Evolutionary conservation across 2,113 vertebrate species (phyloP).

Genomic region (Dicrurus megarhynchus): DNA sequence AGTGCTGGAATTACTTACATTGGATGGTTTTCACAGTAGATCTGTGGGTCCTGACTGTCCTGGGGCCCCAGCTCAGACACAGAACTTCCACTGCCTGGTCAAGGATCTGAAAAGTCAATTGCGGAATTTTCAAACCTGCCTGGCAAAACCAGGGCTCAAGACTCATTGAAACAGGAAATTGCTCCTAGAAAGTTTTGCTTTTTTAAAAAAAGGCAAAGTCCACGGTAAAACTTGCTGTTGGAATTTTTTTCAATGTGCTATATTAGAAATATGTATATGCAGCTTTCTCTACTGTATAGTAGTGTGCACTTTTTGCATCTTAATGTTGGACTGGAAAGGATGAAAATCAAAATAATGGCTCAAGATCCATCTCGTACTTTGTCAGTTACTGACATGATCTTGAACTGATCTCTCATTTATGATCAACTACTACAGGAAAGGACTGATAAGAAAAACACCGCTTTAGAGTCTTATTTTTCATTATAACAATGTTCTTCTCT

Average conservation of each 20-base stretch:
- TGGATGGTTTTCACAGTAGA: neutral
- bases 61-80: neutral
- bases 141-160: neutral
- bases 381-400: neutral
- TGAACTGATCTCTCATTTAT: neutral
- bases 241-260: neutral
- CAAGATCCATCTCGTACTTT: neutral
- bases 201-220: neutral
- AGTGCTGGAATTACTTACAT: neutral
- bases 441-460: neutral
- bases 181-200: neutral
- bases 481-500: neutral
- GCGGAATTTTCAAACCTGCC: neutral
- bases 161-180: neutral
- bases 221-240: neutral
- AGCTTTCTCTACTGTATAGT: neutral
- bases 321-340: neutral
- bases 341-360: neutral
- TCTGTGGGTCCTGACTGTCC: neutral
- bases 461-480: slow-evolving; percentile 19
- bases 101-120: neutral
- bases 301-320: neutral
- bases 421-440: neutral
- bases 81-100: neutral
- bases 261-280: neutral